Conservation (phyloP, 2,113 vertebrate species). For the Aegithalos caudatus region DNA sequence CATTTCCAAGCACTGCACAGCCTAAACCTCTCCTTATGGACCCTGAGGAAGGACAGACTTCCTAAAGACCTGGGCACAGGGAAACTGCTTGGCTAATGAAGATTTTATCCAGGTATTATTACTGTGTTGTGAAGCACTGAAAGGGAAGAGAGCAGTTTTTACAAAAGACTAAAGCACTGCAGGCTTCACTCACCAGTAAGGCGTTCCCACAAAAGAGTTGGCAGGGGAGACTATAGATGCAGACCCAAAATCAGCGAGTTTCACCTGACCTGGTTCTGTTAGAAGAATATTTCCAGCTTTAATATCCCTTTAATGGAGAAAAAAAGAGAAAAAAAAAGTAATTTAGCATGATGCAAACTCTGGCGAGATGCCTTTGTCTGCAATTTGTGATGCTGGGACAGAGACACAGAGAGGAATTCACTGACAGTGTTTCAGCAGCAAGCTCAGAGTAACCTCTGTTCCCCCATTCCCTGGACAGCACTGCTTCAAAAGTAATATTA, state of each 20-base stretch:
- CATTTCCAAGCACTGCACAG: background rate
- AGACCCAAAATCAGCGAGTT: constrained; percentile 98
- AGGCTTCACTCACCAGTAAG: constrained; percentile 88
- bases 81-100: background rate
- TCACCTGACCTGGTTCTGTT: constrained; percentile 97
- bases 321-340: background rate
- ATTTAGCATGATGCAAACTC: background rate
- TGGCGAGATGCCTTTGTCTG: background rate
- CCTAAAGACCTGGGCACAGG: background rate
- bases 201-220: constrained; percentile 98
- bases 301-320: constrained; percentile 84
- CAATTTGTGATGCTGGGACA: background rate
- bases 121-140: background rate
- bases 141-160: background rate
- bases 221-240: constrained; percentile 96
- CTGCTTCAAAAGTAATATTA: background rate
- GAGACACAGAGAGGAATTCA: background rate
- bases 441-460: background rate
- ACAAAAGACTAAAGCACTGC: background rate
- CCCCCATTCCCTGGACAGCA: background rate
- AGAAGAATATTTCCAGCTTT: constrained; percentile 99
- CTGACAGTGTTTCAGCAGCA: background rate
- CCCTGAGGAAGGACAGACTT: background rate
- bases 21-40: background rate
- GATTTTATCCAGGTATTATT: background rate